Evolutionary conservation across 2,888 invertebrate species (phyloP), one percentile per base, ranked within the genome.

Genomic region (Sarcophaga rosellei): DNA sequence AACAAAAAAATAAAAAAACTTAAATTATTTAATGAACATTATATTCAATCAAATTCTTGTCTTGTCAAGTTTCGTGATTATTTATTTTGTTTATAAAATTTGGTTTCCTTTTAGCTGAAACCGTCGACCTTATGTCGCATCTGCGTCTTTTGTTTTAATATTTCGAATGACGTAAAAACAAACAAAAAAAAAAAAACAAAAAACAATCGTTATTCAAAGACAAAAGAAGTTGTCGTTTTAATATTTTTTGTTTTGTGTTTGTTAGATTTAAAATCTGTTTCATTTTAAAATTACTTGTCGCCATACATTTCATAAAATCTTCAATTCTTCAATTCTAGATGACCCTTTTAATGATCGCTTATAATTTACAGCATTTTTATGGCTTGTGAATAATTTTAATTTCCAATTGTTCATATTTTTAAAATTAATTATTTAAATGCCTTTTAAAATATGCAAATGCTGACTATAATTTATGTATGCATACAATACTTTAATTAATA

Each of bases 41-140:
- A 35, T 35, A 35, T 35, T 35, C 17, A 53, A 53, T 17, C 17
- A 53, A 53, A 15, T 53, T 12, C 4, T 53, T 53, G 17, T 53
- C 53, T 53, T 53, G 53, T 17, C 12, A 17, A 3, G 53, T 15
- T 15, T 62, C 53, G 69, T 62, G 63, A 53, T 72, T 70, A 62
- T 62, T 63, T 53, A 23, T 70, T 47, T 63, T 45, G 10, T 62
- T 63, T 25, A 23, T 53, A 45, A 25, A 62, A 68, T 68, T 61
- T 61, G 61, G 80, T 47, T 35, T 35, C 59, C 70, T 72, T 57
- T 53, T 53, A 53, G 53, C 4, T 63, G 65, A 65, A n/a, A n/a
- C 35, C 65, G 75, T 75, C 65, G 75, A 66, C 75, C 75, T 75
- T 75, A 65, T 75, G 63, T 6, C 21, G 35, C 57, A 57, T 15